These are phyloP conservation scores for Nasonia longicornis DNA, from an alignment of 1,140 invertebrate genomes.

Conservation along the genomic window DNA sequence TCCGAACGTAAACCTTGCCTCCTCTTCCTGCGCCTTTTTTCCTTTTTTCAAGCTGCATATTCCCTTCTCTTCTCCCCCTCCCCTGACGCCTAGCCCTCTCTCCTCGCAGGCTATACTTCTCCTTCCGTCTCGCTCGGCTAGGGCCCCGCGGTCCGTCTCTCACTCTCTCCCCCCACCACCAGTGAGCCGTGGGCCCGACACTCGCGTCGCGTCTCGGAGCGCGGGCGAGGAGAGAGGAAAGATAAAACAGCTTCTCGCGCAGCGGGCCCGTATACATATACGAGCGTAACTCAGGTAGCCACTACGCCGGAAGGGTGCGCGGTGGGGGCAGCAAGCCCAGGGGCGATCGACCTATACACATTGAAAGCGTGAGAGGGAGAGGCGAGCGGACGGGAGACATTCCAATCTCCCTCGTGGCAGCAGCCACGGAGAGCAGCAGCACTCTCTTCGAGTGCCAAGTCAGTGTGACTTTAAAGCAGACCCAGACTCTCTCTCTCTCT, in stretches of 20 bases:
- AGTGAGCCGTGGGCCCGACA: not conserved
- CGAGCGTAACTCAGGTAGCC: slow-evolving; percentile 69
- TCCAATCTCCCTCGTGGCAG: slow-evolving; percentile 67
- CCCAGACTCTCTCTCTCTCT: slow-evolving; percentile 46
- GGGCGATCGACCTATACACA: slow-evolving; percentile 43
- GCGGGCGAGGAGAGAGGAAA: not conserved
- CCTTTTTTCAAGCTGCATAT: slow-evolving; percentile 8
- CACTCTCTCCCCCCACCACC: slow-evolving; percentile 23
- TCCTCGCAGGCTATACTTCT: not conserved
- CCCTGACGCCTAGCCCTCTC: not conserved
- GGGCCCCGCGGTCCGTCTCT: slow-evolving; percentile 48
- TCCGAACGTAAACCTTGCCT: not conserved
- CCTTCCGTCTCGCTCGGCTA: slow-evolving; percentile 1
- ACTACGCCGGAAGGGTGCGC: slow-evolving; percentile 62
- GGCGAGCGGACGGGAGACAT: slow-evolving; percentile 62
- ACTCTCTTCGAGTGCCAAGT: slow-evolving; percentile 54
- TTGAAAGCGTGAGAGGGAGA: slow-evolving; percentile 36
- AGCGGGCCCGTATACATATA: slow-evolving; percentile 49
- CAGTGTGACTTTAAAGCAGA: slow-evolving; percentile 54
- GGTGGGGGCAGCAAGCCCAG: slow-evolving; percentile 39
- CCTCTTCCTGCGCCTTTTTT: not conserved
- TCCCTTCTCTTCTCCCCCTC: slow-evolving; percentile 3
- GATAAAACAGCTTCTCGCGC: slow-evolving; percentile 38
- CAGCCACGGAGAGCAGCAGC: slow-evolving; percentile 25
- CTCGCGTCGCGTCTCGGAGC: not conserved